Base-by-base conservation (phyloP, 1,140 invertebrate species). In the Heliconius himera region DNA sequence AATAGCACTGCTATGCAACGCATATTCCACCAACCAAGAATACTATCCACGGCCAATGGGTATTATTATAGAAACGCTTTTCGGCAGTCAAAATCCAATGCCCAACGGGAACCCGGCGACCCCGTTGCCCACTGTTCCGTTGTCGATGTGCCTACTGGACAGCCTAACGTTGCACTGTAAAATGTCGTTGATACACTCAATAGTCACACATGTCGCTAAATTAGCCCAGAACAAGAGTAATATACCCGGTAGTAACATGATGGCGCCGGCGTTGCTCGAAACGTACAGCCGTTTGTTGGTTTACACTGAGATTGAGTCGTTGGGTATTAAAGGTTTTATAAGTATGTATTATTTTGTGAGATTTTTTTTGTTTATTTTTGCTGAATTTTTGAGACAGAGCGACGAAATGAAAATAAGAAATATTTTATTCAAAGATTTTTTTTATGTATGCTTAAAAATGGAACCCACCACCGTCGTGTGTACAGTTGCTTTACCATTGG, bases 141-240 rank as follows among this genome's bases (percentile, higher is more conserved):
- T 99, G 18, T 97, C 98, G 0, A 99, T 99, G 97, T 97, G 97
- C 38, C 96, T 99, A 26, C 92, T 99, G 4, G 99, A 99, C 90
- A 99, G 98, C n/a, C 92, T 99, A 20, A 99, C 99, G 0, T 97
- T 99, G 16, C 98, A 99, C 92, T 98, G 98, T 1, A 99, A 99
- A 93, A 99, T 99, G 99, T 99, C 98, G 81, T 93, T 99, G n/a
- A 99, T 99, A 77, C 98, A 99, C 79, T 97, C 97, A 73, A 99
- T 99, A 84, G 98, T 98, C 0, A 97, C 97, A 1, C 97, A 98
- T 87, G 97, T 99, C 1, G 97, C 98, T 20, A 98, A 98, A 89
- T 95, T 98, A 76, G 98, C 98, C 0, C 97, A 98, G 83, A 97
- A 96, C 5, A 99, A 99, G 89, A 96, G 97, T 0, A 97, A 90